Base-by-base conservation (phyloP, 2,113 vertebrate genomes). In the Myrmecophaga tridactyla region DNA sequence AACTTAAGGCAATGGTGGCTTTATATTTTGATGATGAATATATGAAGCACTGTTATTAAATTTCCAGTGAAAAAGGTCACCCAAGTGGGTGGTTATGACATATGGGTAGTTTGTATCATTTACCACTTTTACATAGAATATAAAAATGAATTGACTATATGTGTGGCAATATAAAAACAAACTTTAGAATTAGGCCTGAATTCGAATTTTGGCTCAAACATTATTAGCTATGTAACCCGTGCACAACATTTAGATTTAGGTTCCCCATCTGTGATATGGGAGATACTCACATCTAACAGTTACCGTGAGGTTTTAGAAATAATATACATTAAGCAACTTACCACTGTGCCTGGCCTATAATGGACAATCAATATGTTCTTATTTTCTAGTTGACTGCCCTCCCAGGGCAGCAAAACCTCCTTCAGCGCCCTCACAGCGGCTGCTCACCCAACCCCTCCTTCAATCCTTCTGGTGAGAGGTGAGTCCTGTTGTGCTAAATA, bases 1-100 rank as follows among this genome's bases (percentile, higher is more conserved):
- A 39, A 17, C 36, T 1, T 36, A 36, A 25, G 69, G 29, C 14
- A 4, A 5, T 0, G 4, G 48, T 0, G 1, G 27, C 77, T 72
- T 87, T 2, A 0, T 3, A 3, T 21, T 73, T 86, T 51, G 62
- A 53, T 27, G 34, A 70, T 23, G 23, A 62, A n/a, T 56, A 3
- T 53, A 20, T 41, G 62, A 86, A 48, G 51, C 29, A 29, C 72
- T n/a, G 6, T 31, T 36, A 20, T 12, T 46, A 34, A 36, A 6
- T 21, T 43, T 6, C 77, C 25, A 67, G 67, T 13, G n/a, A 53
- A 77, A 92, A 70, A 51, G 27, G 56, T 53, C 60, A 67, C 70
- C 70, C 18, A 6, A n/a, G n/a, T 23, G 31, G 58, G n/a, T 41
- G 72, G 83, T 39, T 63, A 17, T 11, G 31, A 88, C 83, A n/a